These are phyloP conservation scores for Synaphobranchus kaupii DNA, from an alignment of 2,797 vertebrate species.

Conservation along the genomic window DNA sequence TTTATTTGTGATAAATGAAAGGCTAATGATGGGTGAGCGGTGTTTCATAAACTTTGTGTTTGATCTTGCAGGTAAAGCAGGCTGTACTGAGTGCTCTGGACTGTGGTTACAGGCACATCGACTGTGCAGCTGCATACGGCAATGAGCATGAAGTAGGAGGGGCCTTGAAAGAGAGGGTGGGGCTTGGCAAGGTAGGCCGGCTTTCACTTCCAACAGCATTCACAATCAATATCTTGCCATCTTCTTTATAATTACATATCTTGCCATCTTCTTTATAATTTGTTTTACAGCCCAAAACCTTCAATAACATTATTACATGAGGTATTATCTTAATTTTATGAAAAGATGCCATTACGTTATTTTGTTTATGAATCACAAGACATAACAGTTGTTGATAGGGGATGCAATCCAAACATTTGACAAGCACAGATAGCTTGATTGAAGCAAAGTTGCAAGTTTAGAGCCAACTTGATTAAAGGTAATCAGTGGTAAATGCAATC, in stretches of 20 bases:
- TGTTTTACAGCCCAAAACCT: background rate
- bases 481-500: no score
- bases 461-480: background rate
- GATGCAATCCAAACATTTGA: no score
- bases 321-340: no score
- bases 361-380: no score
- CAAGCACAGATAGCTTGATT: background rate
- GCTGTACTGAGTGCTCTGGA: slow-evolving; percentile 72
- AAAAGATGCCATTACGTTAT: no score
- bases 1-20: background rate
- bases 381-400: no score
- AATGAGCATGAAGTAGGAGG: slow-evolving; percentile 75
- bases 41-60: background rate
- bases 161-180: slow-evolving; percentile 63
- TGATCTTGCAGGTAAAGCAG: slow-evolving; percentile 65
- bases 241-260: background rate
- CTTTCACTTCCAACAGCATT: background rate
- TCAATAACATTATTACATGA: background rate
- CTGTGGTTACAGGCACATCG: slow-evolving; percentile 74
- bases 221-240: background rate
- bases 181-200: slow-evolving; percentile 64
- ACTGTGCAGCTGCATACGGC: slow-evolving; percentile 74
- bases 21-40: background rate
- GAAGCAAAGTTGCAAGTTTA: background rate
- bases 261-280: background rate